phyloP scores from a whole-genome alignment of 2,113 vertebrate genomes.

The Antechinus stuartii region DNA sequence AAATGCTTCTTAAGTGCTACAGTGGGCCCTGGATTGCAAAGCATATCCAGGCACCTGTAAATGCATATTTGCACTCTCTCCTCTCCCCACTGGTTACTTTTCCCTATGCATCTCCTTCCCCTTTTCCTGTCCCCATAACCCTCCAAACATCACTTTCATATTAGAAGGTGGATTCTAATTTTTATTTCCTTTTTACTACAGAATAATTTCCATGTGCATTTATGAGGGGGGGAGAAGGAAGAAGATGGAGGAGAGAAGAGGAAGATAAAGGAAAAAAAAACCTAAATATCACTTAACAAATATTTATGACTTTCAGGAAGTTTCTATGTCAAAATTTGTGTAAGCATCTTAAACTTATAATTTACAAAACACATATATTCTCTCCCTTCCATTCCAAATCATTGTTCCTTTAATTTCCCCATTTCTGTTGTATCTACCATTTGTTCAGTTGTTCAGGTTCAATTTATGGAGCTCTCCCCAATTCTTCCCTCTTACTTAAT shows the following conservation, averaged over 20 bases:
- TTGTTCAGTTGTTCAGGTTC: neutral
- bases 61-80: slow-evolving; percentile 30
- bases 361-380: neutral
- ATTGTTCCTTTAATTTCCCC: neutral
- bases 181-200: slow-evolving; percentile 33
- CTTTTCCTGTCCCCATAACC: too few relatives aligned
- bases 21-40: slow-evolving; percentile 5
- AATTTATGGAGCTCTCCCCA: neutral
- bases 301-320: slow-evolving; percentile 11
- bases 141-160: slow-evolving; percentile 36
- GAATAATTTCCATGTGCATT: slow-evolving; percentile 42
- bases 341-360: neutral
- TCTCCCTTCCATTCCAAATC: neutral
- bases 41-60: slow-evolving; percentile 12
- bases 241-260: neutral
- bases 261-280: neutral
- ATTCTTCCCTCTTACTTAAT: neutral
- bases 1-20: slow-evolving; percentile 63
- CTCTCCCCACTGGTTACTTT: neutral
- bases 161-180: neutral
- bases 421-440: neutral
- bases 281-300: slow-evolving; percentile 1
- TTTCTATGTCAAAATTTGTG: slow-evolving; percentile 21
- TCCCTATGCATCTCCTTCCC: neutral
- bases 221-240: slow-evolving; percentile 19